These are phyloP conservation scores for Proteles cristata DNA, from an alignment of 2,113 vertebrate genomes.

Conservation along the genomic window DNA sequence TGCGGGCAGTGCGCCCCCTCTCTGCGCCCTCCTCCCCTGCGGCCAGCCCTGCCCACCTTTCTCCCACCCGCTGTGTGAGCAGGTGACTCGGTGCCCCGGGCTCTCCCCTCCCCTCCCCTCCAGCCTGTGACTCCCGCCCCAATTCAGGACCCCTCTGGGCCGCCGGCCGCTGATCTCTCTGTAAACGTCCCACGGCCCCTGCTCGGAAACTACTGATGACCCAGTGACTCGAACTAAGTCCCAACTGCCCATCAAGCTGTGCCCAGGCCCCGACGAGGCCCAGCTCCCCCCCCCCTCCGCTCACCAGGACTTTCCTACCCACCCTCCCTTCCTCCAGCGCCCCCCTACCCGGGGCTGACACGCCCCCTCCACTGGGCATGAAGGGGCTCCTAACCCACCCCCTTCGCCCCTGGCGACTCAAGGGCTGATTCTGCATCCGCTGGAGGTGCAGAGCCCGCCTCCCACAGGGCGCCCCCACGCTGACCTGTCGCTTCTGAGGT, in stretches of 20 bases:
- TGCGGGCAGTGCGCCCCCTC: accelerated
- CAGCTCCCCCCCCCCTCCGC: neutral
- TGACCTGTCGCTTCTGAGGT: neutral
- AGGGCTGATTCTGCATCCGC: neutral
- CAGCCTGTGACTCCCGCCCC: neutral
- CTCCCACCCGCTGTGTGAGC: neutral
- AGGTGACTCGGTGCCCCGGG: neutral
- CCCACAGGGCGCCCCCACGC: neutral
- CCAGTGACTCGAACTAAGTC: neutral
- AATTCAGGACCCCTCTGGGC: neutral
- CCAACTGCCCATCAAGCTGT: no score
- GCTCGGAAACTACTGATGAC: neutral
- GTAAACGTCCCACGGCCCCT: neutral
- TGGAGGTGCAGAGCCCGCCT: neutral
- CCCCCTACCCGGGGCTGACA: neutral
- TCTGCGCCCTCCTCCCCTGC: accelerated
- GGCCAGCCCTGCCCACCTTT: neutral
- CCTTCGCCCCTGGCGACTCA: neutral
- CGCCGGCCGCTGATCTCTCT: neutral
- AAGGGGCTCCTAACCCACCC: accelerated
- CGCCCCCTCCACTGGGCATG: neutral
- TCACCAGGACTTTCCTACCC: neutral
- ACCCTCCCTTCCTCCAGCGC: accelerated
- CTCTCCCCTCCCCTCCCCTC: neutral
- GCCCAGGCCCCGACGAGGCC: neutral